A percentile compares a stretch with the other conserved stretches of the same genome.
Evolutionary conservation across 2,113 vertebrate species (phyloP).

Genomic region (Meles meles): DNA sequence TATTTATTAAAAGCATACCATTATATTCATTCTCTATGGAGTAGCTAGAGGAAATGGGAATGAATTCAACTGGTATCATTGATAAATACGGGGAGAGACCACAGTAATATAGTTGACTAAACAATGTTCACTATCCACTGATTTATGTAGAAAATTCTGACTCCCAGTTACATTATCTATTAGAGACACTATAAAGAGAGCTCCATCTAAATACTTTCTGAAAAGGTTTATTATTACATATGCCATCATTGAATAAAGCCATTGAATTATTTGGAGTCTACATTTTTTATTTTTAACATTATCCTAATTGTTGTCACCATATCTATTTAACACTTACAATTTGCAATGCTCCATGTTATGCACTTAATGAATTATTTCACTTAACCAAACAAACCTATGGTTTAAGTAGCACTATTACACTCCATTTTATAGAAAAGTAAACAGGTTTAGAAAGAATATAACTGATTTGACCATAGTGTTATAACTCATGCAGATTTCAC

Average conservation of each 20-base stretch:
- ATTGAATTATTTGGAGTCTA: background rate
- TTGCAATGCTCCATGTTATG: background rate
- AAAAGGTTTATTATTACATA: background rate
- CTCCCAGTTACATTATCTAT: background rate
- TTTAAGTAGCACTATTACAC: background rate
- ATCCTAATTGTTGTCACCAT: background rate
- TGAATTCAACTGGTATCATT: background rate
- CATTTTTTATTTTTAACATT: background rate
- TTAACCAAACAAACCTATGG: background rate
- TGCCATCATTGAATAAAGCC: background rate
- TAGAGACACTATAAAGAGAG: background rate
- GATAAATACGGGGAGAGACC: background rate
- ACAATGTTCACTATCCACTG: background rate
- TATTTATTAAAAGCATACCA: background rate
- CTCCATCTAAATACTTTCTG: background rate
- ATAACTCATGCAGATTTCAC: background rate
- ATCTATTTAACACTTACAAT: background rate
- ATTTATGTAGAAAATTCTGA: background rate
- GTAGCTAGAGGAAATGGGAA: background rate
- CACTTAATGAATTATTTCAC: background rate
- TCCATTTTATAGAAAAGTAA: background rate
- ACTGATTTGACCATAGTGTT: background rate
- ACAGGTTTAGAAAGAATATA: background rate
- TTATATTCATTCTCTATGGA: background rate
- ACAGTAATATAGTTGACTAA: background rate